Evolutionary conservation across 1,140 invertebrate genomes (phyloP), one percentile per base, ranked within the genome.

Genomic region (Heterodera carotae): DNA sequence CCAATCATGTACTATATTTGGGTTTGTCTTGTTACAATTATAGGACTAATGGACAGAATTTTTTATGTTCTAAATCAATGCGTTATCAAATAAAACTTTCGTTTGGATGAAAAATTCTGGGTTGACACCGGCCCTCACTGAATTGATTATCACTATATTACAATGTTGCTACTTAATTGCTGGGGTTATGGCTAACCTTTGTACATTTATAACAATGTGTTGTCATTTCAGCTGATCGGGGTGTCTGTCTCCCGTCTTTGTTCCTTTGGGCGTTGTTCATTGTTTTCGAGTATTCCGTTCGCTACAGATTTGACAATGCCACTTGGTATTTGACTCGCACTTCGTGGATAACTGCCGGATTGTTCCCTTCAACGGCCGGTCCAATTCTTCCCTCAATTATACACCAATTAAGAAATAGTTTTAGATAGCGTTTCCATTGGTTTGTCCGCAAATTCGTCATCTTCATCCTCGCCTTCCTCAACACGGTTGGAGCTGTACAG

Each of bases 261-360:
- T 70, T 82, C 34, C 70, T 86, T n/a, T 84, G 81, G 79, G 68
- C 78, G 22, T 33, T 84, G 12, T 86, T 87, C 36, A 43, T 76
- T 15, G 48, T 48, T 33, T 85, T 87, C 64, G 80, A 82, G 39
- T 81, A 84, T 31, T 78, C 79, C 73, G 84, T 73, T 90, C 92
- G 94, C 95, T 89, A 93, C 93, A 90, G 94, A 94, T 84, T 92
- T 96, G 82, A 97, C 94, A 91, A 91, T 89, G 94, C 95, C 71
- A 97, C 95, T 83, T 92, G 96, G 85, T 93, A 94, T 85, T 90
- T 97, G 82, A 98, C 95, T 93, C 91, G 96, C 88, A 90, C 96
- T 82, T 95, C 97, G 90, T 85, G 85, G 84, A 60, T 85, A 8
- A 83, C 82, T 12, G 84, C 84, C 10, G 81, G 84, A 34, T 27